phyloP scores from a whole-genome alignment of 2,113 vertebrate species.

The Circaetus gallicus region DNA sequence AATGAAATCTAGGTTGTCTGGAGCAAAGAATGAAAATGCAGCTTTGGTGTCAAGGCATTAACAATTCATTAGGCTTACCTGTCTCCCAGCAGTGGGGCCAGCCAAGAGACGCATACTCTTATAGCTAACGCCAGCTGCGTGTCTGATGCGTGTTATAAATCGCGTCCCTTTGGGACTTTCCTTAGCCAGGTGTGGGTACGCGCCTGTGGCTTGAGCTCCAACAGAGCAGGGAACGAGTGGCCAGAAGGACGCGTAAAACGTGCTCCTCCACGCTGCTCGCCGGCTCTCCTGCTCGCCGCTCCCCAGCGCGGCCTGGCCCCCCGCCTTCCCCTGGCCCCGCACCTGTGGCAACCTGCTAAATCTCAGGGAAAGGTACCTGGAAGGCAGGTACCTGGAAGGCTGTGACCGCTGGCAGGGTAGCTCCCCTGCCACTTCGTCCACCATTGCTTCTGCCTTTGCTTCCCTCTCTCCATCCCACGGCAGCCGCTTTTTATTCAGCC shows the following conservation, averaged over 20 bases:
- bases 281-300: not conserved
- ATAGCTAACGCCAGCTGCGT: not conserved
- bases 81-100: not conserved
- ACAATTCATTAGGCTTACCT: slow-evolving; percentile 34
- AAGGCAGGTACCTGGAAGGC: not conserved
- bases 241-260: not conserved
- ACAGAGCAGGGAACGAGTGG: not conserved
- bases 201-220: not conserved
- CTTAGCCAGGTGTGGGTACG: not conserved
- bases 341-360: not conserved
- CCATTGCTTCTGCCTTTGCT: not conserved
- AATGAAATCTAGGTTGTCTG: not conserved
- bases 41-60: not conserved
- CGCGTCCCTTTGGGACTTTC: not conserved
- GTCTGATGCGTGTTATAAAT: not conserved
- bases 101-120: not conserved
- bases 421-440: accelerated
- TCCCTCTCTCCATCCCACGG: not conserved
- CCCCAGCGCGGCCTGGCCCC: not conserved
- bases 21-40: not conserved
- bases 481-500: not conserved
- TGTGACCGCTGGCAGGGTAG: not conserved
- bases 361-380: not conserved
- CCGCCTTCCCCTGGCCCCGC: not conserved
- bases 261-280: accelerated